Evolutionary conservation across 1,140 invertebrate genomes (phyloP), one percentile per base, ranked within the genome.

Genomic region (Eriocheir sinensis): DNA sequence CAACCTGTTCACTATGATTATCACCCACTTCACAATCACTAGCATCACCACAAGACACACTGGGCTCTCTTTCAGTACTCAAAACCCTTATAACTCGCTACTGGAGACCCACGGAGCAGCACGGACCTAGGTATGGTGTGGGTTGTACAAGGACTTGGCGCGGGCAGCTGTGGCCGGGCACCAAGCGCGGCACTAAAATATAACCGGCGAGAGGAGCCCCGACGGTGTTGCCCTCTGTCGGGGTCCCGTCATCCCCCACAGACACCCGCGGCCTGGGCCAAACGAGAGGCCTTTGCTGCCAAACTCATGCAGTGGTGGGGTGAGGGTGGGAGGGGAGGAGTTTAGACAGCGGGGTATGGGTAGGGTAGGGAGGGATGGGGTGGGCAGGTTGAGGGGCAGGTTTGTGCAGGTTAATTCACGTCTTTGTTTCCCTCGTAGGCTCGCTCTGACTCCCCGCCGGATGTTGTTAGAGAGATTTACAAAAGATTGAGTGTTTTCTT

Each of bases 151-250:
- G 38, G 89, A 27, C 48, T 34, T 36, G 89, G 36, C 89, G 89
- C 17, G 32, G 34, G 48, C 53, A 3, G 53, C 41, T 89, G 86
- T 17, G 88, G 34, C 88, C n/a, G 44, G 44, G 44, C 53, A n/a
- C 88, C 21, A 90, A 36, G 53, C 41, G 30, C 9, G n/a, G 89
- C 89, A 90, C 53, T 38, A 90, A 90, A 90, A 90, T 90, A 90
- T 60, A 53, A 72, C 89, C 89, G 9, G 48, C 32, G 89, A 36
- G 89, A 36, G 36, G 44, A 36, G 48, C 32, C 48, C 9, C 34
- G 9, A n/a, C 12, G 72, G 89, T 36, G 89, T 21, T 72, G 89
- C 89, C 89, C 89, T 90, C 89, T 90, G 30, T 90, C 89, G 53
- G 89, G 30, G 30, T 48, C 30, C 30, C 89, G 9, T 36, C 89